Evolutionary conservation across 2,113 vertebrate species (phyloP).

Genomic region (Grallaria varia): DNA sequence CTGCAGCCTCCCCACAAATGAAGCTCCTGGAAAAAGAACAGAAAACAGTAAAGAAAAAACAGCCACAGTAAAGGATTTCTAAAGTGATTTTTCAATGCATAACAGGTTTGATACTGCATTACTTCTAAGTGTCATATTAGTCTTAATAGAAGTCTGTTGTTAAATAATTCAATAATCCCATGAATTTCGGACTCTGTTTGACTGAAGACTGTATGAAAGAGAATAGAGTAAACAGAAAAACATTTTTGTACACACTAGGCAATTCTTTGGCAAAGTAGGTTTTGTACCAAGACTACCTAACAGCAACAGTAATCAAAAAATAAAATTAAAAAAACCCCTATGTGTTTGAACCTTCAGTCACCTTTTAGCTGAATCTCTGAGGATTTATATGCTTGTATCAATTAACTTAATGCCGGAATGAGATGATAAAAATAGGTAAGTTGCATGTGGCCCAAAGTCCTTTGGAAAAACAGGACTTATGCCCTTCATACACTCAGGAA

Average conservation of each 20-base stretch:
- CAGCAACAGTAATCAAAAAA: not conserved
- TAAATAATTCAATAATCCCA: slow-evolving; percentile 37
- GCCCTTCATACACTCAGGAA: not conserved
- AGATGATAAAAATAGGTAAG: slow-evolving; percentile 5
- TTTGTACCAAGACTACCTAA: not conserved
- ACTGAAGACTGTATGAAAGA: not conserved
- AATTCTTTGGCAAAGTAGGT: not conserved
- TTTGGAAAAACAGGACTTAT: not conserved
- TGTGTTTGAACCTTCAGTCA: not conserved
- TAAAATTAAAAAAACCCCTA: not conserved
- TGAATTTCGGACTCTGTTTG: slow-evolving; percentile 16
- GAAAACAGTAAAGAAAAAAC: not conserved
- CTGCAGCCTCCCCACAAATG: not conserved
- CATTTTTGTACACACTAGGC: not conserved
- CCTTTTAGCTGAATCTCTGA: not conserved
- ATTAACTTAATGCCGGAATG: not conserved
- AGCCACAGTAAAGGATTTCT: not conserved
- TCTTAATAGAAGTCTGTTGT: not conserved
- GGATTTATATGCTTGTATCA: not conserved
- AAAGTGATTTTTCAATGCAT: not conserved
- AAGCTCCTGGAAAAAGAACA: not conserved
- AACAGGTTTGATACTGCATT: not conserved
- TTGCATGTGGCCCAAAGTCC: not conserved
- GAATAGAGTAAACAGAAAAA: not conserved
- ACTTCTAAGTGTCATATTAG: not conserved